Conservation (phyloP, 2,113 vertebrate genomes). For the Ceyx cyanopectus region DNA sequence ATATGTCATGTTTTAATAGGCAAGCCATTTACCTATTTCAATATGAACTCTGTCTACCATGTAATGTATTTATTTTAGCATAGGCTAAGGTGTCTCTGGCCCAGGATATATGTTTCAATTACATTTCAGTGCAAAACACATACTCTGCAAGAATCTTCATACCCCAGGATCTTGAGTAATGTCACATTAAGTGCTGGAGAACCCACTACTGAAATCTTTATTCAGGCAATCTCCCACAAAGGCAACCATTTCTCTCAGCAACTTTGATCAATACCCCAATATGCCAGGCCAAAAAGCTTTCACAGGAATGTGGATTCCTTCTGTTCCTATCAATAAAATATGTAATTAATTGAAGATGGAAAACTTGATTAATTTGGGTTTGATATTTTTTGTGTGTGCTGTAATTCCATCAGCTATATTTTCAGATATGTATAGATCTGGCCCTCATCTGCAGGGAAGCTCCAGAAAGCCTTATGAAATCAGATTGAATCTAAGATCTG, state of each 20-base stretch:
- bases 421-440: neutral
- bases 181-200: slow-evolving; percentile 53
- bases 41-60: slow-evolving; percentile 22
- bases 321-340: slow-evolving; percentile 59
- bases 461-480: neutral
- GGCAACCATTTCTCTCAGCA: slow-evolving; percentile 48
- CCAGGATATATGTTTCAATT: slow-evolving; percentile 68
- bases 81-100: slow-evolving; percentile 18
- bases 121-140: slow-evolving; percentile 44
- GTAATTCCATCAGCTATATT: neutral
- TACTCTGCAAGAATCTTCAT: slow-evolving; percentile 55
- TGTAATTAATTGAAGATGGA: slow-evolving; percentile 57
- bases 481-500: neutral
- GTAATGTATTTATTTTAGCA: slow-evolving; percentile 35
- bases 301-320: slow-evolving; percentile 11
- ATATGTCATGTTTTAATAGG: slow-evolving; percentile 55
- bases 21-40: slow-evolving; percentile 33
- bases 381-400: neutral
- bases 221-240: slow-evolving; percentile 58
- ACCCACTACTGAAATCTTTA: slow-evolving; percentile 55
- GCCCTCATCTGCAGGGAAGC: neutral
- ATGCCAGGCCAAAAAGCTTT: slow-evolving; percentile 21
- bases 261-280: slow-evolving; percentile 61
- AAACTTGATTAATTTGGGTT: slow-evolving; percentile 32
- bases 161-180: slow-evolving; percentile 56